Evolutionary conservation across 2,113 vertebrate genomes (phyloP), one percentile per base, ranked within the genome.

Genomic region (Oryzias melastigma): DNA sequence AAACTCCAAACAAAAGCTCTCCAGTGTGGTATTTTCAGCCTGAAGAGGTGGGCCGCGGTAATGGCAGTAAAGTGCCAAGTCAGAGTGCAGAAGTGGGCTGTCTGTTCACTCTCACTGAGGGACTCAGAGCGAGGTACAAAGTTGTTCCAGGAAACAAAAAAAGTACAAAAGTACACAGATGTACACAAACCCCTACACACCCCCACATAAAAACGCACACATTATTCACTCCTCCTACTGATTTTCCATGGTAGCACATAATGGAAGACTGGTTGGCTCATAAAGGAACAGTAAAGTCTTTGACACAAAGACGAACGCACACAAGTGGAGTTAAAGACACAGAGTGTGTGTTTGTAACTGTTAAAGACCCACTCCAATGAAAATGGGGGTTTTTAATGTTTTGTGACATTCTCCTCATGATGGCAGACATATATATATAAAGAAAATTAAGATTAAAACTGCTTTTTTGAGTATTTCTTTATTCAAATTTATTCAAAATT

Each of bases 1-100:
- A 62, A 52, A 55, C 66, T 80, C 35, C 80, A 83, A 81, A 80
- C 35, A 81, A 83, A 81, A 80, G 83, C 77, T 83, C 84, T 86
- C 58, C 80, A 62, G 53, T 82, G 84, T 82, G 77, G 62, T 79
- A 57, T 77, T 79, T 71, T 81, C 53, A 71, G 68, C 62, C 15
- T 51, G 27, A 53, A 73, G 68, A 70, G 46, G 41, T 53, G 52
- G 58, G 45, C 57, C 22, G 69, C 78, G 73, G 82, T 86, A 87
- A 76, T 81, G 80, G 73, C 71, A 74, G 77, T 62, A 81, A 85
- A 84, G 78, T 82, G 68, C 74, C 71, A 67, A 71, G 77, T 75
- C 77, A 83, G 72, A 61, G 63, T 65, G 63, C 73, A 54, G 47
- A 71, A 80, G 65, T 61, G 62, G 76, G 68, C 55, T 80, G 53